phyloP scores from a whole-genome alignment of 1,140 invertebrate species.

The Philotrypesis tridentata region DNA sequence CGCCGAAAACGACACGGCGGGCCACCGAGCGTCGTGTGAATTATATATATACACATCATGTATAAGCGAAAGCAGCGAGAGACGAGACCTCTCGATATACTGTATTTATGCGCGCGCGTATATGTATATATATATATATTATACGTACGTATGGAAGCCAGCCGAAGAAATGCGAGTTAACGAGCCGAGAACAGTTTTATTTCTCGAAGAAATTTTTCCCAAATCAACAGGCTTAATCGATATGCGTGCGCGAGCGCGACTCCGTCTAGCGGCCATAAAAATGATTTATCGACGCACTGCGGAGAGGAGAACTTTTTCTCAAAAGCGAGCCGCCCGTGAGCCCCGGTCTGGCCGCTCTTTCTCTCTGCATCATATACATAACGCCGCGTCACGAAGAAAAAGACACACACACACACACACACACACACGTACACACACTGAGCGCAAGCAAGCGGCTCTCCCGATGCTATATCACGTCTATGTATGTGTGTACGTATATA shows the following conservation, averaged over 20 bases:
- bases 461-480: too few species aligned
- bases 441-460: neutral
- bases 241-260: neutral
- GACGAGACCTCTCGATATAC: too few species aligned
- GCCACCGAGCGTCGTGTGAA: too few species aligned
- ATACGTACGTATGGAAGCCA: neutral
- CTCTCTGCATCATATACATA: constrained; percentile 9
- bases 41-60: too few species aligned
- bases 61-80: too few species aligned
- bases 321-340: constrained; percentile 23
- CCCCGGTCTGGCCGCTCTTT: neutral
- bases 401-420: too few species aligned
- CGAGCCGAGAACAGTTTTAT: constrained; percentile 24
- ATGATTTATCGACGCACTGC: constrained; percentile 33
- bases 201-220: constrained; percentile 21
- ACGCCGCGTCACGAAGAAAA: constrained; percentile 32
- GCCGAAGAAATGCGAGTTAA: constrained; percentile 35
- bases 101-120: too few species aligned
- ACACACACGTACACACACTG: too few species aligned
- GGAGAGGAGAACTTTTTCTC: constrained; percentile 24
- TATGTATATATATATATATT: too few species aligned
- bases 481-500: too few species aligned
- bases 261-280: constrained; percentile 26
- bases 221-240: constrained; percentile 26
- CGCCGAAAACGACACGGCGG: too few species aligned